Evolutionary conservation across 23 tunicate genomes (phyloP).

Genomic region (Phallusia fumigata): DNA sequence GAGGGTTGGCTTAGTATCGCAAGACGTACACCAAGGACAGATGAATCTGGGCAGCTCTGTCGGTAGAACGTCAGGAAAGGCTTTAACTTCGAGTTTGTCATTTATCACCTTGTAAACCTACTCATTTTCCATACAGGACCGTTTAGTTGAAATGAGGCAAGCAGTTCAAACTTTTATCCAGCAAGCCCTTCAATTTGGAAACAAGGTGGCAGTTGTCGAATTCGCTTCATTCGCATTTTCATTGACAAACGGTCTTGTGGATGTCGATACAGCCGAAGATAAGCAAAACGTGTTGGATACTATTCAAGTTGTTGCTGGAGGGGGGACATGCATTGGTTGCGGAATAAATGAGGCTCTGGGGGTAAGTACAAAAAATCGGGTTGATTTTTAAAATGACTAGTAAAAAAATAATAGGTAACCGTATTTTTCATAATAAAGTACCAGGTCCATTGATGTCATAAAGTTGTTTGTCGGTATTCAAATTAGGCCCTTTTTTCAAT

Average conservation of each 20-base stretch:
- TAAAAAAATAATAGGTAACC: no score
- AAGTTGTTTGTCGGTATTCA: no score
- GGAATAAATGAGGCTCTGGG: conserved; percentile 1
- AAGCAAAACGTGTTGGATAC: background rate
- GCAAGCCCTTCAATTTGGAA: conserved; percentile 4
- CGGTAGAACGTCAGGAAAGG: no score
- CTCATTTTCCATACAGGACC: background rate
- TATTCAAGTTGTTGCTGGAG: conserved; percentile 10
- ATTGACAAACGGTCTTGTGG: background rate
- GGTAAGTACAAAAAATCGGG: conserved; percentile 21
- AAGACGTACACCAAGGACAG: no score
- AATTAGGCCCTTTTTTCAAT: no score
- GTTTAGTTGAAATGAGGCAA: conserved; percentile 27
- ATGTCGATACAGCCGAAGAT: conserved; percentile 11
- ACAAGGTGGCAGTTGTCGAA: conserved; percentile 26
- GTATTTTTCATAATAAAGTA: no score
- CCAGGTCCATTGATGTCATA: no score
- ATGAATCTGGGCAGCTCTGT: no score
- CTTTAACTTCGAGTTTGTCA: no score
- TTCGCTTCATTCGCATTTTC: conserved; percentile 10
- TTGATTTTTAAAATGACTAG: no score
- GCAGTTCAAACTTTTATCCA: conserved; percentile 19
- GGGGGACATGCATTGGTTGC: conserved; percentile 16
- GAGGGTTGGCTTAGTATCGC: no score
- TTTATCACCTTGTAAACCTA: no score